A percentile compares a stretch with the other conserved stretches of the same genome.
These are phyloP conservation scores for Samia ricini DNA, from an alignment of 1,140 invertebrate species.

Conservation along the genomic window DNA sequence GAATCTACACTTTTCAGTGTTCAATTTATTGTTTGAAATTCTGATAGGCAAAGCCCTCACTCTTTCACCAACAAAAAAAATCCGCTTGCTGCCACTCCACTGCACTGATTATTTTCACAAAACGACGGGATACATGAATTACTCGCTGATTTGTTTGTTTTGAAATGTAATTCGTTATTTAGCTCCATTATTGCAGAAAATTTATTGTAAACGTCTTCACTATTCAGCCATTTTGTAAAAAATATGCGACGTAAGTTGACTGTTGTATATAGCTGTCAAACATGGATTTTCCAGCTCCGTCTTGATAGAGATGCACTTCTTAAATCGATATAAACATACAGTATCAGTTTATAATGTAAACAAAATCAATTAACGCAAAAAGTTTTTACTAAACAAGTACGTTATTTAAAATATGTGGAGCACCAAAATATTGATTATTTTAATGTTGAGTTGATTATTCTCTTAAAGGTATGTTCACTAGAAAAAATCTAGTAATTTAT, in stretches of 20 bases:
- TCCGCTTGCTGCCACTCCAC: background rate
- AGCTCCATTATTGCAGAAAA: conserved; percentile 65
- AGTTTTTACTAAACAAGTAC: no score
- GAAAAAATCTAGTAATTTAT: no score
- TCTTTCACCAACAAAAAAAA: background rate
- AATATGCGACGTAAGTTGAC: conserved; percentile 18
- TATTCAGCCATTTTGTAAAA: conserved; percentile 71
- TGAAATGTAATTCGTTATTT: conserved; percentile 40
- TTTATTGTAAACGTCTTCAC: conserved; percentile 63
- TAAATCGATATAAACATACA: background rate
- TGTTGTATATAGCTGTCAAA: background rate
- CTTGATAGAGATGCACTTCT: background rate
- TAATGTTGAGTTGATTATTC: no score
- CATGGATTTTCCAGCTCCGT: conserved; percentile 3
- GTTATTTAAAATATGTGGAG: no score
- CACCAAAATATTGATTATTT: no score
- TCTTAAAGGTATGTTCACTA: no score
- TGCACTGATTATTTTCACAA: background rate
- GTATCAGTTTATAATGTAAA: no score
- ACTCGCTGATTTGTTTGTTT: conserved; percentile 51
- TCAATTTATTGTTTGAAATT: conserved; percentile 23
- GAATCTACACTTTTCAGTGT: conserved; percentile 43
- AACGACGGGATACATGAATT: conserved; percentile 17
- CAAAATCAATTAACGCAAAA: no score
- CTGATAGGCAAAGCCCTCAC: conserved; percentile 16